phyloP scores from a whole-genome alignment of 2,797 vertebrate species.

The Graptemys geographica region DNA sequence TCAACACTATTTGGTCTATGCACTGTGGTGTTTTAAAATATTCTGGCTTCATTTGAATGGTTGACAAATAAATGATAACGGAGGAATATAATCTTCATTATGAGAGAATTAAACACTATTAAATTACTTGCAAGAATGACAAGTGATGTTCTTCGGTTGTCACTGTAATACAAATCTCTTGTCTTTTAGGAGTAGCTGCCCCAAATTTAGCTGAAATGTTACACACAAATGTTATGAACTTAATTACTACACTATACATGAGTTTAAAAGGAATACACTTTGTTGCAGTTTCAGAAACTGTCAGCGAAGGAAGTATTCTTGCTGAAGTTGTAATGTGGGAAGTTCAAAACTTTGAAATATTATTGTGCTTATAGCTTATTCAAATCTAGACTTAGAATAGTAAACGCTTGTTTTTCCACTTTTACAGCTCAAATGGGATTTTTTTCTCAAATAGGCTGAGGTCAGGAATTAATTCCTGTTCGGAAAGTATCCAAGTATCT shows the following conservation, averaged over 20 bases:
- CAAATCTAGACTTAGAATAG: background rate
- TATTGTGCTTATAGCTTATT: background rate
- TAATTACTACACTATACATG: background rate
- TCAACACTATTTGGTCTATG: constrained; percentile 20
- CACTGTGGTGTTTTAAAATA: constrained; percentile 51
- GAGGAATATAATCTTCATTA: constrained; percentile 54
- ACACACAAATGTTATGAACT: background rate
- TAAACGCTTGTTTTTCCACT: rapidly evolving
- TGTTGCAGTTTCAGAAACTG: background rate
- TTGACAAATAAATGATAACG: constrained; percentile 66
- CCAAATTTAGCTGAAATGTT: background rate
- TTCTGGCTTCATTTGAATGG: constrained; percentile 45
- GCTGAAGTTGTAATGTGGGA: background rate
- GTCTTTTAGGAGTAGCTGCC: background rate
- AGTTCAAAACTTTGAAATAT: background rate
- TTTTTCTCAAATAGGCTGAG: background rate
- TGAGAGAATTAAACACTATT: constrained; percentile 38
- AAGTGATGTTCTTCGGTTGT: constrained; percentile 46
- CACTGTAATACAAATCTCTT: background rate
- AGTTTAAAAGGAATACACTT: background rate
- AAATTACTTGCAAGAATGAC: constrained; percentile 41
- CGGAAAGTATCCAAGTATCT: background rate
- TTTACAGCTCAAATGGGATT: background rate
- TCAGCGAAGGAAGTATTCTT: constrained; percentile 1
- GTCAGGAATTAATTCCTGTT: background rate